Conservation (phyloP, 2,888 invertebrate genomes). For the Pegoplata infirma region DNA sequence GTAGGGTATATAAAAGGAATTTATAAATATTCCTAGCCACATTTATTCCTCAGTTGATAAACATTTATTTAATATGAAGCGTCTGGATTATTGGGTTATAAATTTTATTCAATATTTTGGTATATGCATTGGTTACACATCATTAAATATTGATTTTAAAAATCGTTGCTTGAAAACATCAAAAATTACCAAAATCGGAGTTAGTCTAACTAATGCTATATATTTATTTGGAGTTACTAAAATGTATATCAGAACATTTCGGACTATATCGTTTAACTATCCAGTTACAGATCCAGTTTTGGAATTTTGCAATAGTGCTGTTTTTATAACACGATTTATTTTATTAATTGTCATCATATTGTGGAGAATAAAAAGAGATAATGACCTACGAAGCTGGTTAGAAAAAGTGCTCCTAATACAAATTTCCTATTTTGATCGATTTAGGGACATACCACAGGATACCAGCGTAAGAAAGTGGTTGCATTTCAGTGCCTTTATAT, state of each 20-base stretch:
- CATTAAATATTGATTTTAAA: slow-evolving; percentile 21
- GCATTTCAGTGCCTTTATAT: background rate
- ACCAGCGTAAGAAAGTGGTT: background rate
- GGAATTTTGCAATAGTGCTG: background rate
- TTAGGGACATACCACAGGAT: background rate
- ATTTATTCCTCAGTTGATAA: too few species aligned
- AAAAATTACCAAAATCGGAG: background rate
- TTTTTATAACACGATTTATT: background rate
- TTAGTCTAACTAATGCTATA: background rate
- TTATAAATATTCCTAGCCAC: too few species aligned
- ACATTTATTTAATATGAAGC: slow-evolving; percentile 22
- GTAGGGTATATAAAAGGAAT: too few species aligned
- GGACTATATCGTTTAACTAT: background rate
- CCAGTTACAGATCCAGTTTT: background rate
- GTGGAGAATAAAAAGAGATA: background rate
- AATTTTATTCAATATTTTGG: background rate
- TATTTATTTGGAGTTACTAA: background rate
- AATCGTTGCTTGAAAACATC: background rate
- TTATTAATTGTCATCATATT: background rate
- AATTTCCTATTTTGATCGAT: background rate
- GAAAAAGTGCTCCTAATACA: background rate
- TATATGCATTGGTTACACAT: background rate
- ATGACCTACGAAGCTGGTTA: background rate
- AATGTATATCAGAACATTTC: background rate
- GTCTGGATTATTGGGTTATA: background rate